Evolutionary conservation across 2,797 vertebrate species (phyloP).

Genomic region (Dromococcyx pavoninus): DNA sequence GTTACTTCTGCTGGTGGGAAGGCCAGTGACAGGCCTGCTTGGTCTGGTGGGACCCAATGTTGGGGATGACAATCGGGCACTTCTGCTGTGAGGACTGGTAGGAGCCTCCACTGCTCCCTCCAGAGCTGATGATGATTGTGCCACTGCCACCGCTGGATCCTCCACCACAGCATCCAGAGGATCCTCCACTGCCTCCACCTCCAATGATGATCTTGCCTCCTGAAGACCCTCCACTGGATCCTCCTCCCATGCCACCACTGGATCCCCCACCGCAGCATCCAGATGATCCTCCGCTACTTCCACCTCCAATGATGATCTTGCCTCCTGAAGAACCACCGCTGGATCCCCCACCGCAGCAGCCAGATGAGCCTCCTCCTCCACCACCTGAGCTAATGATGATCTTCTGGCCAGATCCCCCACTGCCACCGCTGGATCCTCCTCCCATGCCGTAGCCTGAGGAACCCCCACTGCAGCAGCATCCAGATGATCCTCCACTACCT

Average conservation of each 20-base stretch:
- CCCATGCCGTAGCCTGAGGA: background rate
- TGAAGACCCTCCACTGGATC: background rate
- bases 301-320: background rate
- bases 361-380: too few relatives aligned
- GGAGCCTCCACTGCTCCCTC: background rate
- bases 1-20: background rate
- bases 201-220: background rate
- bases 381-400: background rate
- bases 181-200: background rate
- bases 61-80: background rate
- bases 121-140: constrained; percentile 9
- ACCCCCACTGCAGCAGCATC: background rate
- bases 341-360: too few relatives aligned
- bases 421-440: background rate
- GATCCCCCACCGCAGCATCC: background rate
- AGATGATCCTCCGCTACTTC: background rate
- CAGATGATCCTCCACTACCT: background rate
- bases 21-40: background rate
- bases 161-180: background rate
- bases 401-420: background rate
- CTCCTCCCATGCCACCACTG: background rate
- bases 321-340: background rate
- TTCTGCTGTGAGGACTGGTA: background rate
- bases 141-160: background rate
- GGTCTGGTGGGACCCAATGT: background rate